These are phyloP conservation scores for Buathra laborator DNA, from an alignment of 2,888 invertebrate genomes.

Conservation along the genomic window DNA sequence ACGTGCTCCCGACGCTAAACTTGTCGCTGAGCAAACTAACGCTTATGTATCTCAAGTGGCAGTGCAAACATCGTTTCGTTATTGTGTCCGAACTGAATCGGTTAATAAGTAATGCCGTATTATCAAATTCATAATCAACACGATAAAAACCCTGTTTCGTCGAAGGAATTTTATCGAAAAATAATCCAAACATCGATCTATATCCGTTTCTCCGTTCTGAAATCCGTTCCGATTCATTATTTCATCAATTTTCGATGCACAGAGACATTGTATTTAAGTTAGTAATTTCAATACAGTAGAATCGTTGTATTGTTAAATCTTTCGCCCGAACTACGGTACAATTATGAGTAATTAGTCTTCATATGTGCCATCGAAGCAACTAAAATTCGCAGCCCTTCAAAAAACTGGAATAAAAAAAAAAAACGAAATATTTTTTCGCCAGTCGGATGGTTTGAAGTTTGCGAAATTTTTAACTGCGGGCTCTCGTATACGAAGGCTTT, in stretches of 20 bases:
- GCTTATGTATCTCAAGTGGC: constrained; percentile 74
- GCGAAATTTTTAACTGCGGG: background rate
- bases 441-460: background rate
- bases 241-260: background rate
- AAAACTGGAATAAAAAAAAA: no score
- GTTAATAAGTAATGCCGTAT: constrained; percentile 29
- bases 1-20: constrained; percentile 81
- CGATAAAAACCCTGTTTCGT: constrained; percentile 16
- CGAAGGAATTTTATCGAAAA: constrained; percentile 9
- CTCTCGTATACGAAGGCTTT: no score
- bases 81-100: background rate
- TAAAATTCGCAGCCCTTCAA: no score
- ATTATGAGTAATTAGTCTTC: no score
- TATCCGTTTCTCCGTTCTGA: no score
- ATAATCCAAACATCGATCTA: background rate
- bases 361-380: no score
- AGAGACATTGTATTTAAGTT: background rate
- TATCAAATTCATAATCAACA: constrained; percentile 20
- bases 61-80: constrained; percentile 30
- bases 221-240: background rate
- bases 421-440: no score
- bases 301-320: no score
- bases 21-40: constrained; percentile 80
- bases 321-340: no score
- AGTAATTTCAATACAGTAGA: background rate